These are phyloP conservation scores for Coreius guichenoti DNA, from an alignment of 2,797 vertebrate species.

Conservation along the genomic window DNA sequence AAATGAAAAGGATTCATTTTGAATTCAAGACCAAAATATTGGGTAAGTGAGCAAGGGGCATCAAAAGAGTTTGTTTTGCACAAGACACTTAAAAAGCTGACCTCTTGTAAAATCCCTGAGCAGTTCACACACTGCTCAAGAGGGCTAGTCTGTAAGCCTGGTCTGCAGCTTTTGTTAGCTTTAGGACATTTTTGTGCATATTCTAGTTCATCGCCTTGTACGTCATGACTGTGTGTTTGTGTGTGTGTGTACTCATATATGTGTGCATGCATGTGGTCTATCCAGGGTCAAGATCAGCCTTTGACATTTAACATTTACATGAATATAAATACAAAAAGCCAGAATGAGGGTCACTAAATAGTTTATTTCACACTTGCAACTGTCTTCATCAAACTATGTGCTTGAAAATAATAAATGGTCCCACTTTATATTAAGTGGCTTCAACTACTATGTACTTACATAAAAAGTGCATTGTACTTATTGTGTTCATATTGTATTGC, in stretches of 20 bases:
- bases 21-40: neutral
- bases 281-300: neutral
- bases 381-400: neutral
- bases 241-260: neutral
- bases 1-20: neutral
- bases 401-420: neutral
- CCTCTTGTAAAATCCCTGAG: neutral
- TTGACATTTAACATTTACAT: neutral
- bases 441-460: no score
- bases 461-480: no score
- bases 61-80: neutral
- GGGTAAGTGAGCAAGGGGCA: neutral
- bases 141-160: neutral
- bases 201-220: neutral
- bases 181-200: neutral
- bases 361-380: constrained; percentile 6
- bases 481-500: no score
- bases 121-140: neutral
- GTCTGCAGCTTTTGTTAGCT: neutral
- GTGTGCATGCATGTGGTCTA: neutral
- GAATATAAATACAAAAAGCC: neutral
- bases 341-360: neutral
- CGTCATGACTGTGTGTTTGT: neutral
- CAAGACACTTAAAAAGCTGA: neutral
- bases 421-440: no score